Base-by-base conservation (phyloP, 2,888 invertebrate species). In the Drosophila hawaiiensis region DNA sequence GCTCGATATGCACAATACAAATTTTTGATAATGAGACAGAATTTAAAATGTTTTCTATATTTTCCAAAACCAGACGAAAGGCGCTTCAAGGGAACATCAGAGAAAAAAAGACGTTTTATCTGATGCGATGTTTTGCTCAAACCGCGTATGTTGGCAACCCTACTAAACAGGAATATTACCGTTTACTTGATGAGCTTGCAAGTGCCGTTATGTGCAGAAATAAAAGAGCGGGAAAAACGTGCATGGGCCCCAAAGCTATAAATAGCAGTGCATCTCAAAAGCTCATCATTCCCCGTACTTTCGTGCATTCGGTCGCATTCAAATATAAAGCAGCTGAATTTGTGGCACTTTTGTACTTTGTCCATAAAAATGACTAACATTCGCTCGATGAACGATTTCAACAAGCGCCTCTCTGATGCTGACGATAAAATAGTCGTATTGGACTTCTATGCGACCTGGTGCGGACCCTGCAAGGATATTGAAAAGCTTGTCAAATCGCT, bases 371-470 rank as follows among this genome's bases (percentile, higher is more conserved):
- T 85, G 76, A n/a, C 75, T 2, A 19, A 33, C 29, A 59, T 87
- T 7, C 89, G 89, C 63, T 73, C 68, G 49, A 54, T 80, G 28
- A 76, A 52, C 49, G 87, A 88, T 39, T 88, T 74, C 33, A 3
- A 77, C 35, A 88, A 88, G n/a, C 85, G 82, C 62, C 9, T 88
- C 22, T 80, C 85, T 25, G 53, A 64, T 1, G 88, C 88, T 6
- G 77, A 71, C 0, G 35, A 73, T 9, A 77, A 86, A 39, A 28
- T 83, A 9, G 41, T 89, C 10, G 73, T 89, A 7, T 63, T 89
- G 6, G 90, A 89, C 16, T 89, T 89, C 41, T 89, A 78, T 58
- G 90, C 88, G 54, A 78, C 62, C 0, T 89, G 88, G 90, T 89
- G 88, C 58, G 78, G 75, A 0, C 90, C 85, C 33, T 88, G 87